These are phyloP conservation scores for Drosophila simulans DNA, from an alignment of 1,140 invertebrate genomes.

Conservation along the genomic window DNA sequence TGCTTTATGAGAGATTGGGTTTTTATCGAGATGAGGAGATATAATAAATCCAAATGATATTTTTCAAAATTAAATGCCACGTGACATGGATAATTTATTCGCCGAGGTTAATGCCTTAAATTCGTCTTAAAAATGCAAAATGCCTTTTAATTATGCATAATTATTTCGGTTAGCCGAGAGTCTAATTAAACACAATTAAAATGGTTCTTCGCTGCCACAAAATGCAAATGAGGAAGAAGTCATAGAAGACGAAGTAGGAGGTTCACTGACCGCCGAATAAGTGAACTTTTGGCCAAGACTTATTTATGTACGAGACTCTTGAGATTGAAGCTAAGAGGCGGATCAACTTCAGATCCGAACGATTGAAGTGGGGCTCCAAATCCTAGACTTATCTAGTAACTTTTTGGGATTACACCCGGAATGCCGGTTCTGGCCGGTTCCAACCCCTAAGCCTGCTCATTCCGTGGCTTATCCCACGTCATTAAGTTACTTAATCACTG, in stretches of 20 bases:
- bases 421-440: slow-evolving; percentile 5
- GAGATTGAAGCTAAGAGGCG: slow-evolving; percentile 20
- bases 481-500: slow-evolving; percentile 83
- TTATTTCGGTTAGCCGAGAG: slow-evolving; percentile 58
- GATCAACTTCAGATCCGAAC: slow-evolving; percentile 22
- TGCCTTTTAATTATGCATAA: slow-evolving; percentile 72
- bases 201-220: slow-evolving; percentile 41
- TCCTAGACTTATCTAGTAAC: slow-evolving; percentile 20
- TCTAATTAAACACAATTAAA: slow-evolving; percentile 79
- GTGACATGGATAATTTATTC: slow-evolving; percentile 62
- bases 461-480: slow-evolving; percentile 67
- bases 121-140: slow-evolving; percentile 49
- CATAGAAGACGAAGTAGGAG: slow-evolving; percentile 7
- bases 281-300: slow-evolving; percentile 37
- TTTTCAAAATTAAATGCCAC: slow-evolving; percentile 30
- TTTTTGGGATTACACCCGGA: slow-evolving; percentile 34
- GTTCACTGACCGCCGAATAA: slow-evolving; percentile 67
- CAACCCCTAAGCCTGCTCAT: slow-evolving; percentile 17
- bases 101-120: slow-evolving; percentile 52
- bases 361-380: slow-evolving; percentile 26
- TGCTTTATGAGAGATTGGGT: slow-evolving; percentile 53
- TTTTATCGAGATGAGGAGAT: slow-evolving; percentile 18
- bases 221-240: slow-evolving; percentile 75
- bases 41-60: slow-evolving; percentile 43
- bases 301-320: slow-evolving; percentile 1